phyloP scores from a whole-genome alignment of 92 coral and sea anemone genomes.

The Palythoa grandiflora region DNA sequence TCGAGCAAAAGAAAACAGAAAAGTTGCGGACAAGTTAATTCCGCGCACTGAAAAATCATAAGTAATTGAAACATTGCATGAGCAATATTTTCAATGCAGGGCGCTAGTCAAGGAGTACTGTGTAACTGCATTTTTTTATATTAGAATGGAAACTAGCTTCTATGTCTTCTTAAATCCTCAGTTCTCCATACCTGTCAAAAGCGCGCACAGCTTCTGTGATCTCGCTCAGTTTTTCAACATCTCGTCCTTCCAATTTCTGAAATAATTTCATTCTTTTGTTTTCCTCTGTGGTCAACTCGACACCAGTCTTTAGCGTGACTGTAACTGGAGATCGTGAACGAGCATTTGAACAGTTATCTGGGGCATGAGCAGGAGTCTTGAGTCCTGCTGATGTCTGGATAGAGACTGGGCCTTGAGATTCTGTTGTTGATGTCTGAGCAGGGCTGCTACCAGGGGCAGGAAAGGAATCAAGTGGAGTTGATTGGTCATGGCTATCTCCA shows the following conservation, averaged over 20 bases:
- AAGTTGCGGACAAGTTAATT: too few relatives aligned
- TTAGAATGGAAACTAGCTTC: too few relatives aligned
- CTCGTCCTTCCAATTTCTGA: conserved; percentile 79
- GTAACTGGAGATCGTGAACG: conserved; percentile 24
- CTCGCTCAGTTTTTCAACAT: conserved; percentile 81
- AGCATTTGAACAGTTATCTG: background rate
- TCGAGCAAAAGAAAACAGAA: too few relatives aligned
- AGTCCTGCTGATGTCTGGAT: background rate
- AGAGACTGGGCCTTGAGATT: conserved; percentile 7
- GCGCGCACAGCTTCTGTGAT: conserved; percentile 87
- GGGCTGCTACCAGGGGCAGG: conserved; percentile 53
- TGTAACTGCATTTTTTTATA: too few relatives aligned
- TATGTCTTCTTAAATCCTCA: background rate
- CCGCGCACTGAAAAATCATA: too few relatives aligned
- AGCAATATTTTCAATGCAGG: too few relatives aligned
- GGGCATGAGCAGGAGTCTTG: background rate
- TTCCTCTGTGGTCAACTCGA: conserved; percentile 54
- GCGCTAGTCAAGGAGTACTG: too few relatives aligned
- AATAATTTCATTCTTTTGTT: conserved; percentile 72
- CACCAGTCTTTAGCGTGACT: conserved; percentile 42
- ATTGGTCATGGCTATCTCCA: background rate
- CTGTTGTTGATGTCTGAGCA: conserved; percentile 32
- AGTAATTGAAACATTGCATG: too few relatives aligned
- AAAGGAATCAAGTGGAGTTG: conserved; percentile 17
- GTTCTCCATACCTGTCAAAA: conserved; percentile 85